These are phyloP conservation scores for Poeciliopsis prolifica DNA, from an alignment of 2,113 vertebrate genomes.

Conservation along the genomic window DNA sequence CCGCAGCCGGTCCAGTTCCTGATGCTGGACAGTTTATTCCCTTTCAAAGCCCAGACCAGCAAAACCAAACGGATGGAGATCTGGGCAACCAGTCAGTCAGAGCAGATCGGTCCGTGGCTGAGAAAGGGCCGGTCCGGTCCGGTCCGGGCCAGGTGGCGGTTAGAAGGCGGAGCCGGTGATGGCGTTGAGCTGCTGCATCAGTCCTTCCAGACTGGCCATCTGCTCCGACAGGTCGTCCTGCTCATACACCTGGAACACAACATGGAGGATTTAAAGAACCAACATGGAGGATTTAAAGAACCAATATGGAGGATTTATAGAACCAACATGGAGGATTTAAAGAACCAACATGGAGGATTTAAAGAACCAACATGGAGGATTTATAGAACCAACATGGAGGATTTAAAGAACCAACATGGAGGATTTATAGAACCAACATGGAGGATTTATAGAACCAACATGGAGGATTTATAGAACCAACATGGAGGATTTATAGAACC, in stretches of 20 bases:
- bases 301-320: too few species aligned
- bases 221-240: constrained; percentile 96
- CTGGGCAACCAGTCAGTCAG: constrained; percentile 5
- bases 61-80: constrained; percentile 34
- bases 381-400: too few species aligned
- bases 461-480: too few species aligned
- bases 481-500: too few species aligned
- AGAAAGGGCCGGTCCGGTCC: not conserved
- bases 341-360: too few species aligned
- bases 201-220: constrained; percentile 96
- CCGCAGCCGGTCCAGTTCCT: constrained; percentile 36
- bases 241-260: constrained; percentile 87
- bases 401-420: too few species aligned
- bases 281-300: too few species aligned
- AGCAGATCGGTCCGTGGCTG: constrained; percentile 22
- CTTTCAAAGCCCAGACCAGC: constrained; percentile 23
- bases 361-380: too few species aligned
- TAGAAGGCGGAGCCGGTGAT: constrained; percentile 97
- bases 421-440: too few species aligned
- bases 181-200: constrained; percentile 98
- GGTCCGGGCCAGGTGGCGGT: constrained; percentile 28
- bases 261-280: too few species aligned
- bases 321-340: too few species aligned
- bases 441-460: too few species aligned
- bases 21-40: constrained; percentile 24